Percentiles rank a stretch among this genome's conserved stretches.
phyloP scores from a whole-genome alignment of 92 coral and sea anemone species.

The Actinernus sp. region DNA sequence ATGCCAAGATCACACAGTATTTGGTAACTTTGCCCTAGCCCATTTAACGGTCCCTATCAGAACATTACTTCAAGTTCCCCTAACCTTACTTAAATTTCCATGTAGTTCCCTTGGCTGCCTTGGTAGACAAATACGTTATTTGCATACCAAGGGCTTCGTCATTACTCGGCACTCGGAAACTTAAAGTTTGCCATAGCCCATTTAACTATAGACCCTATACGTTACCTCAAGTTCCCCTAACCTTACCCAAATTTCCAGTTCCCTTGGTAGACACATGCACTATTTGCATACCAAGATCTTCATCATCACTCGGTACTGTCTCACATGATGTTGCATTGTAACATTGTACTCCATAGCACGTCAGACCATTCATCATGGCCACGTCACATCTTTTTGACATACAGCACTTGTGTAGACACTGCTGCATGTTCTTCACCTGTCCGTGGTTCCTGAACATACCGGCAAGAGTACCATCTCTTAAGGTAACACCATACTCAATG shows the following conservation, averaged over 20 bases:
- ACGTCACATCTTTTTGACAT: constrained; percentile 88
- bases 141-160: constrained; percentile 86
- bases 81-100: no score
- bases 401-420: constrained; percentile 96
- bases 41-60: no score
- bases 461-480: constrained; percentile 88
- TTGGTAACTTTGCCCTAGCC: no score
- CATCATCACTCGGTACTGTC: constrained; percentile 88
- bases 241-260: constrained; percentile 78
- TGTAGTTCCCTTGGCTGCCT: constrained; percentile 88
- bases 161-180: constrained; percentile 90
- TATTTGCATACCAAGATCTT: constrained; percentile 86
- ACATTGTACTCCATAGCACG: constrained; percentile 89
- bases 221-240: no score
- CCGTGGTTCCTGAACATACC: constrained; percentile 89
- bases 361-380: constrained; percentile 93
- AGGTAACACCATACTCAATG: constrained; percentile 85
- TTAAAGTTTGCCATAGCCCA: no score
- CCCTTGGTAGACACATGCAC: constrained; percentile 89
- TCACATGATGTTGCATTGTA: constrained; percentile 89
- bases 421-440: constrained; percentile 88
- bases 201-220: no score
- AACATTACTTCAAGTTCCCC: no score
- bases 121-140: constrained; percentile 80
- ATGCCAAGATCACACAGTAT: no score